Percentiles rank a stretch among this genome's conserved stretches.
Evolutionary conservation across 37 sponge, comb jelly and placozoan genomes (phyloP).

Genomic region (Cladorhizidae sp.): DNA sequence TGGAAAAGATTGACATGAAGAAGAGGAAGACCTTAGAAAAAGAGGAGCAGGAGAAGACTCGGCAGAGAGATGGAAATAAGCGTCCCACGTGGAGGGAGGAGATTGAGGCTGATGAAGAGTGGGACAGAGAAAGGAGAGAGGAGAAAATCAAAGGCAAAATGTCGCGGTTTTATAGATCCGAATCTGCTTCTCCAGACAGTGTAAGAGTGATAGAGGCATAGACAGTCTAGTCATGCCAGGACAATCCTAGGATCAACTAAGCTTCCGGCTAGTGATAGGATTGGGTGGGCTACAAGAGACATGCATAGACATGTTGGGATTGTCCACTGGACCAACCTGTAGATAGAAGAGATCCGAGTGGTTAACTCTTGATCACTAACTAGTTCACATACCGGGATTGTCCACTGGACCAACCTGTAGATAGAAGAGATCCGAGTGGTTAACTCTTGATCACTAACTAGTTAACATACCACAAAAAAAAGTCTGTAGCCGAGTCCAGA

Average conservation of each 20-base stretch:
- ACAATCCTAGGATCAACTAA: too few relatives aligned
- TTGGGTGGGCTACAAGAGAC: too few relatives aligned
- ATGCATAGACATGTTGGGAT: too few relatives aligned
- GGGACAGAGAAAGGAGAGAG: background rate
- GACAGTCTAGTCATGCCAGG: background rate
- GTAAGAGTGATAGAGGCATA: background rate
- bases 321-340: too few relatives aligned
- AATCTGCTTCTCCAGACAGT: constrained; percentile 16
- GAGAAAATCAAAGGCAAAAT: constrained; percentile 1
- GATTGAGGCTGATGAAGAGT: constrained; percentile 24
- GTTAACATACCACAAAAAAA: too few relatives aligned
- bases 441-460: too few relatives aligned
- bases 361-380: too few relatives aligned
- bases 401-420: too few relatives aligned
- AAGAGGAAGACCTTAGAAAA: constrained; percentile 33
- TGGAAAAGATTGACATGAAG: constrained; percentile 61
- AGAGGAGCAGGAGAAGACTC: constrained; percentile 28
- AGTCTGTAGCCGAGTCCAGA: background rate
- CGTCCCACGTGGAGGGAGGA: constrained; percentile 37
- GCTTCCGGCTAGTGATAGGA: too few relatives aligned
- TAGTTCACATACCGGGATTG: too few relatives aligned
- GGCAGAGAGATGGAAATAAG: background rate
- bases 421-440: too few relatives aligned
- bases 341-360: too few relatives aligned
- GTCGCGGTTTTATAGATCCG: constrained; percentile 1